Evolutionary conservation across 2,113 vertebrate genomes (phyloP).

Genomic region (Charadrius vociferus): DNA sequence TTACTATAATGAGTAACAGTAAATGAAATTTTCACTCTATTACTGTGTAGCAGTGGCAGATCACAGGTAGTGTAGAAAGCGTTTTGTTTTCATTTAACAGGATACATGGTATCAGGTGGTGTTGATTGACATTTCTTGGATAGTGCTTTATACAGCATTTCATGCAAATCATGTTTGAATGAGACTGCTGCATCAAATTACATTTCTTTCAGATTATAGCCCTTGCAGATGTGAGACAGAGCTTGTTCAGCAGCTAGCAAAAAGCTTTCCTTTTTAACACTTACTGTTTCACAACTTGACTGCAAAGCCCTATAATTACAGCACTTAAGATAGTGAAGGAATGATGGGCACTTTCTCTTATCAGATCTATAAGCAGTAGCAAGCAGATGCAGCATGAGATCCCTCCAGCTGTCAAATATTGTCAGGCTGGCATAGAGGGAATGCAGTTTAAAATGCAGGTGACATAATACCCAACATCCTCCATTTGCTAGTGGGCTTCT

Average conservation of each 20-base stretch:
- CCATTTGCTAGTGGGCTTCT: slow-evolving; percentile 88
- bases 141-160: slow-evolving; percentile 81
- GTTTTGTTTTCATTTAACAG: slow-evolving; percentile 54
- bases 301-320: slow-evolving; percentile 68
- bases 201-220: slow-evolving; percentile 75
- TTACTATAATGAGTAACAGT: slow-evolving; percentile 35
- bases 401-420: slow-evolving; percentile 81
- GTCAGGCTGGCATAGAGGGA: slow-evolving; percentile 78
- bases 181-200: slow-evolving; percentile 83
- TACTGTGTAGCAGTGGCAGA: neutral
- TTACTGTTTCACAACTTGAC: slow-evolving; percentile 65
- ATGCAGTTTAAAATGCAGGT: slow-evolving; percentile 92
- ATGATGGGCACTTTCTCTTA: slow-evolving; percentile 68
- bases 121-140: slow-evolving; percentile 81
- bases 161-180: slow-evolving; percentile 86
- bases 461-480: slow-evolving; percentile 87
- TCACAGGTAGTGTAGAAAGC: slow-evolving; percentile 23
- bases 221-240: slow-evolving; percentile 71
- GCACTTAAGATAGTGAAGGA: slow-evolving; percentile 44
- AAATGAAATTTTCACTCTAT: slow-evolving; percentile 48
- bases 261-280: slow-evolving; percentile 48
- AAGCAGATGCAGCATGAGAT: slow-evolving; percentile 66
- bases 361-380: slow-evolving; percentile 67
- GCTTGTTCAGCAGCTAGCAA: slow-evolving; percentile 40
- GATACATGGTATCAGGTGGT: slow-evolving; percentile 83